Conservation (phyloP, 2,113 vertebrate genomes). For the Podiceps cristatus region DNA sequence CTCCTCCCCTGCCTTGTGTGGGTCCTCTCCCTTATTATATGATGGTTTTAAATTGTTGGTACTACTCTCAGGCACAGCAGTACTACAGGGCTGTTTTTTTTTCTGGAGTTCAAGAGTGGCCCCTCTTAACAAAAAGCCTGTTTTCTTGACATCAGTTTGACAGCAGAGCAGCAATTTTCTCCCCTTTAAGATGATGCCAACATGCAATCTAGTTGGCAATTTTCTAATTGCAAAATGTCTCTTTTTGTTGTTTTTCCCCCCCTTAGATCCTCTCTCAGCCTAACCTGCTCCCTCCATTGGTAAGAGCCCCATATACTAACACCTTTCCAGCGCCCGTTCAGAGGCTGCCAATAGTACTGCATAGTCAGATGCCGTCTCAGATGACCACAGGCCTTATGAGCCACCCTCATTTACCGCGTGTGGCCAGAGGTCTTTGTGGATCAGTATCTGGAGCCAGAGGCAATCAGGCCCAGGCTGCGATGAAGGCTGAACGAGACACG, state of each 20-base stretch:
- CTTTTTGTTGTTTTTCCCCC: conserved; percentile 79
- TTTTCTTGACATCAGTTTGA: not conserved
- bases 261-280: conserved; percentile 95
- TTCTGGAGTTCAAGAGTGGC: not conserved
- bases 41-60: not conserved
- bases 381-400: conserved; percentile 92
- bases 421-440: conserved; percentile 86
- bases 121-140: not conserved
- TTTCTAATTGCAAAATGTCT: conserved; percentile 76
- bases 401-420: conserved; percentile 88
- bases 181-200: conserved; percentile 66
- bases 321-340: conserved; percentile 91
- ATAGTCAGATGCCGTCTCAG: conserved; percentile 87
- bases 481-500: conserved; percentile 93
- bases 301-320: conserved; percentile 92
- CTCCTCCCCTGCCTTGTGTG: not conserved
- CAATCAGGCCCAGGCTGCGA: conserved; percentile 85
- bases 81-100: not conserved
- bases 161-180: conserved; percentile 28
- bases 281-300: conserved; percentile 94
- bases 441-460: conserved; percentile 87
- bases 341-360: conserved; percentile 88
- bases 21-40: not conserved
- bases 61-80: not conserved
- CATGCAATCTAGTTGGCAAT: conserved; percentile 49